Evolutionary conservation across 1,140 invertebrate species (phyloP).

Genomic region (Drosophila quadrilineata): DNA sequence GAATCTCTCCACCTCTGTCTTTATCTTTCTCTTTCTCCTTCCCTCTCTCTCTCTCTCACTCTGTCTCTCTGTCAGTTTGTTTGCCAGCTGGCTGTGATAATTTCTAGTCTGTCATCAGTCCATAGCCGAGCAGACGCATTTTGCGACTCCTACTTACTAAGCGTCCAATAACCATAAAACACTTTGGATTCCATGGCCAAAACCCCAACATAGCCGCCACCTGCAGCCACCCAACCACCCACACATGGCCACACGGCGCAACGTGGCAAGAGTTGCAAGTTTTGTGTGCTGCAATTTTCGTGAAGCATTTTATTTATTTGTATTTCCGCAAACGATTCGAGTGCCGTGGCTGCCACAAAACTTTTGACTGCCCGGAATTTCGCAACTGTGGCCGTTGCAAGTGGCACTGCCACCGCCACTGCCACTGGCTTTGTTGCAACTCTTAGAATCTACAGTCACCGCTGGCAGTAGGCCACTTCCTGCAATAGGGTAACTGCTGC

Average conservation of each 20-base stretch:
- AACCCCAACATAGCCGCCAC: no score
- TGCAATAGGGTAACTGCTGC: slow-evolving; percentile 38
- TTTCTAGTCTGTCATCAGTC: slow-evolving; percentile 63
- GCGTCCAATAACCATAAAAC: slow-evolving; percentile 74
- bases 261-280: slow-evolving; percentile 1
- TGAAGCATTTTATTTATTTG: slow-evolving; percentile 67
- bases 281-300: slow-evolving; percentile 47
- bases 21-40: no score
- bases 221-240: no score
- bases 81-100: slow-evolving; percentile 54
- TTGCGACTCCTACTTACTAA: slow-evolving; percentile 49
- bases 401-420: slow-evolving; percentile 1
- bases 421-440: slow-evolving; percentile 28
- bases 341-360: slow-evolving; percentile 57
- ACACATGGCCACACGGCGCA: background rate
- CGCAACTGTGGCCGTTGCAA: slow-evolving; percentile 5
- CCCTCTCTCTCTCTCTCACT: no score
- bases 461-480: slow-evolving; percentile 71
- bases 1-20: no score
- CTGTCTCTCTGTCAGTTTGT: no score
- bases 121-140: slow-evolving; percentile 35
- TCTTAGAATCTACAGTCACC: slow-evolving; percentile 4
- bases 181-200: slow-evolving; percentile 46
- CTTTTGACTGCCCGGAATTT: slow-evolving; percentile 54
- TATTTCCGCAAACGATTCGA: slow-evolving; percentile 74